Evolutionary conservation across 2,888 invertebrate species (phyloP), one percentile per base, ranked within the genome.

Genomic region (Conomelus anceps): DNA sequence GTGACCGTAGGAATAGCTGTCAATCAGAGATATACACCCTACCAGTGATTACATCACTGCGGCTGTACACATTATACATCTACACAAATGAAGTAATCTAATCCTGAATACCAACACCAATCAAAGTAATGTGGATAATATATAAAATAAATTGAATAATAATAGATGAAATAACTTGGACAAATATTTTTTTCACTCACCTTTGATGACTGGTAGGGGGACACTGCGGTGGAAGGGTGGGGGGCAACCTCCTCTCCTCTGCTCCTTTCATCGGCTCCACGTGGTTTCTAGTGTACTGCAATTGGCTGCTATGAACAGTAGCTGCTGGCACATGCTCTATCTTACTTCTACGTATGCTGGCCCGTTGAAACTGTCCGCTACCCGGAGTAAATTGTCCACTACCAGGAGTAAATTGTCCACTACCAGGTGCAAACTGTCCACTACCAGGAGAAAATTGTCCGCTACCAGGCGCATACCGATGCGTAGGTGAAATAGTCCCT

Each of bases 141-240:
- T 26, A 7, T 7, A 4, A 26, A 26, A 26, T 26, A 26, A 11
- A 26, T 26, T 7, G 26, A 26, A 26, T 26, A 26, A 7, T 26
- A 26, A 26, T 26, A 11, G 11, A 7, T 26, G 4, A 7, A 26
- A 26, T 7, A 26, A 26, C 11, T 26, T 26, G 26, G 26, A 13
- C 20, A 63, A 63, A 63, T 63, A 63, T n/a, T 13, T 20, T 13
- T 85, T 23, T 22, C 91, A 92, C 92, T 92, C 88, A 92, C 92
- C 91, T 89, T 91, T 92, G 92, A 87, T 91, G 91, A 34, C 91
- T 91, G n/a, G 92, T 92, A 0, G 92, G 92, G 22, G 92, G 92
- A 86, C 92, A 92, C 23, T 91, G 92, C 9, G 91, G 91, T 63
- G 91, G 91, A 41, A 91, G 90, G 13, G 91, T 90, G n/a, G 91